A percentile compares a stretch with the other conserved stretches of the same genome.
phyloP scores from a whole-genome alignment of 1,140 invertebrate genomes.

The Lordiphosa collinella region DNA sequence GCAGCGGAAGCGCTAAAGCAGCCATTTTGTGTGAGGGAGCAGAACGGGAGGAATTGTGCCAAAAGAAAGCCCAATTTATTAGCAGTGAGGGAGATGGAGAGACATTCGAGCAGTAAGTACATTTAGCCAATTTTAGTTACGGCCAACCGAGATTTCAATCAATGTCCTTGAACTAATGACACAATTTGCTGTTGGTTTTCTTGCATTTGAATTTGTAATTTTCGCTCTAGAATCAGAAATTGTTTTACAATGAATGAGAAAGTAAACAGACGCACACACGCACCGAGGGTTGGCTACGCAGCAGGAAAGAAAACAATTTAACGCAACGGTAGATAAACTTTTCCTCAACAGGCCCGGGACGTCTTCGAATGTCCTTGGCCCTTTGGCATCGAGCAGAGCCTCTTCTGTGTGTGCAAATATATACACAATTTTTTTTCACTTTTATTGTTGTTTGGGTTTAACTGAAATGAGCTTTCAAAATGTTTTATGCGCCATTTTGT shows the following conservation, averaged over 20 bases:
- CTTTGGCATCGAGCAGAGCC: conserved; percentile 6
- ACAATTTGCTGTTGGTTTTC: conserved; percentile 46
- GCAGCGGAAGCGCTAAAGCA: conserved; percentile 49
- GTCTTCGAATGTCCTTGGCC: conserved; percentile 40
- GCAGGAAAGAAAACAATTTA: conserved; percentile 59
- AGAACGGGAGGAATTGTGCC: conserved; percentile 1
- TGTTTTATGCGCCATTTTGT: conserved; percentile 46
- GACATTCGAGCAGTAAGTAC: neutral
- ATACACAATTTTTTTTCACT: conserved; percentile 20
- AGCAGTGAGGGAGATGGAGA: conserved; percentile 29
- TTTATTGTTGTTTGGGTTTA: conserved; percentile 47
- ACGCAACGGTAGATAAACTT: conserved; percentile 59
- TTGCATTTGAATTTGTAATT: conserved; percentile 38
- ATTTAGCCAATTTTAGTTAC: conserved; percentile 43
- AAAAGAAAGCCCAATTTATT: conserved; percentile 46
- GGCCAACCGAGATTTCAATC: conserved; percentile 52
- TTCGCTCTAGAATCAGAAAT: conserved; percentile 33
- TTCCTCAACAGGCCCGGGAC: conserved; percentile 40
- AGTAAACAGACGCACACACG: conserved; percentile 40
- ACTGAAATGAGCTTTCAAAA: conserved; percentile 52
- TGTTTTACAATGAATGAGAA: conserved; percentile 55
- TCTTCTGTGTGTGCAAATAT: too few species aligned
- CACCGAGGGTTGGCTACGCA: conserved; percentile 30
- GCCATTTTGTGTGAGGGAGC: conserved; percentile 31
- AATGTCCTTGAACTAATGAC: conserved; percentile 62